Evolutionary conservation across 2,113 vertebrate genomes (phyloP).

Genomic region (Psittacus erithacus): DNA sequence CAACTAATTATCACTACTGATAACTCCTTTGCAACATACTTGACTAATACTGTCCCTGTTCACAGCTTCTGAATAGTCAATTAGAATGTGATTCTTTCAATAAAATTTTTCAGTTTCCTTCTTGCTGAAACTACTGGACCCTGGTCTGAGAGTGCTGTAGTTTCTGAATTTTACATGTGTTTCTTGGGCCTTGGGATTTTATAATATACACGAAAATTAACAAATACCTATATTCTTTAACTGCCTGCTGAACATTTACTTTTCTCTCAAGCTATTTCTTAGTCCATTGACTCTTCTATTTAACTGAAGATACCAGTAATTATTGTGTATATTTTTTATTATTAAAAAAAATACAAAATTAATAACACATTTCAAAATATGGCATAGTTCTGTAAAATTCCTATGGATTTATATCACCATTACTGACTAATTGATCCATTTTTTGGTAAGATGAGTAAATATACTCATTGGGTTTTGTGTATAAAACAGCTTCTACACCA

Average conservation of each 20-base stretch:
- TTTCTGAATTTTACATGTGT: conserved; percentile 1
- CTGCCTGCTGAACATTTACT: not conserved
- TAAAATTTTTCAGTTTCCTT: conserved; percentile 6
- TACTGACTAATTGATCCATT: not conserved
- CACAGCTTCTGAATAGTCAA: not conserved
- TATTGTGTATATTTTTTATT: not conserved
- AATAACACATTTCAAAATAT: not conserved
- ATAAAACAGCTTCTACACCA: not conserved
- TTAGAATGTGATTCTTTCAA: not conserved
- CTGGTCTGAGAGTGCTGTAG: not conserved
- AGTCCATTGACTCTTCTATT: not conserved
- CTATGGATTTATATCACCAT: not conserved
- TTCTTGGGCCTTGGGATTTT: not conserved
- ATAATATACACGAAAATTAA: not conserved
- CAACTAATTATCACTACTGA: not conserved
- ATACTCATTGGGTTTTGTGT: not conserved
- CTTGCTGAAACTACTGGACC: not conserved
- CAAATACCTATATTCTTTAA: not conserved
- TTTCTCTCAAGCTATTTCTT: not conserved
- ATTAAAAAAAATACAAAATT: not conserved
- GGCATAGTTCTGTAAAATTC: not conserved
- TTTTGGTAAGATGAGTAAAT: not conserved
- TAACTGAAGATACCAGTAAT: not conserved
- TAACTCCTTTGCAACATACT: not conserved
- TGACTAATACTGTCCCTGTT: not conserved